phyloP scores from a whole-genome alignment of 2,113 vertebrate genomes.

The Mungos mungo region DNA sequence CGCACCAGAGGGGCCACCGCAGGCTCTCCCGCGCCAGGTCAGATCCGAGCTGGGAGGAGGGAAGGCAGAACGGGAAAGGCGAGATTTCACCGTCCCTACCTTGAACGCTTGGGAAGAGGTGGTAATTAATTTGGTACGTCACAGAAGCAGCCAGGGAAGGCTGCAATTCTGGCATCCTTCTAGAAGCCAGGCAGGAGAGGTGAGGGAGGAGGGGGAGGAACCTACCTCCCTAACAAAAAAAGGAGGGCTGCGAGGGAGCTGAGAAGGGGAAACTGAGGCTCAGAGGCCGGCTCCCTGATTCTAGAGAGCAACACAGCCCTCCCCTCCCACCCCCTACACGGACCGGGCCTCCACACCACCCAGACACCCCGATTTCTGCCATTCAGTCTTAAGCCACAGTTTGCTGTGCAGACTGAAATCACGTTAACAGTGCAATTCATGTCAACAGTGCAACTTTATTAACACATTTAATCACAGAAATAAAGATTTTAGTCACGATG shows the following conservation, averaged over 20 bases:
- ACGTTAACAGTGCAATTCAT: neutral
- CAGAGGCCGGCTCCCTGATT: neutral
- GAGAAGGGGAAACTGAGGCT: neutral
- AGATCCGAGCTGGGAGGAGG: neutral
- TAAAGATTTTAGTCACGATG: slow-evolving; percentile 47
- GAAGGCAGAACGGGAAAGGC: neutral
- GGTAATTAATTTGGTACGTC: neutral
- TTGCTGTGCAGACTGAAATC: neutral
- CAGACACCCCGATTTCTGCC: neutral
- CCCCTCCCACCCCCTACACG: rapidly evolving
- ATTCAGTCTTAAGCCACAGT: neutral
- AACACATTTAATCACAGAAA: slow-evolving; percentile 46
- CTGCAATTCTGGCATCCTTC: neutral
- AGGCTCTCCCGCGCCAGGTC: rapidly evolving
- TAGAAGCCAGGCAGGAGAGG: neutral
- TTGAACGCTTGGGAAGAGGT: neutral
- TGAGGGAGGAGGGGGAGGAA: neutral
- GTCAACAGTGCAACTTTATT: neutral
- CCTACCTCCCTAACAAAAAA: neutral
- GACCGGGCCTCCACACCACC: neutral
- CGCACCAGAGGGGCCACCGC: neutral
- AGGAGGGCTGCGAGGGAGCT: neutral
- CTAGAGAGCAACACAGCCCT: neutral
- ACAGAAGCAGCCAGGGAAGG: neutral
- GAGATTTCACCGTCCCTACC: neutral